A percentile compares a stretch with the other conserved stretches of the same genome.
These are phyloP conservation scores for Oryzias javanicus DNA, from an alignment of 2,113 vertebrate genomes.

Conservation along the genomic window DNA sequence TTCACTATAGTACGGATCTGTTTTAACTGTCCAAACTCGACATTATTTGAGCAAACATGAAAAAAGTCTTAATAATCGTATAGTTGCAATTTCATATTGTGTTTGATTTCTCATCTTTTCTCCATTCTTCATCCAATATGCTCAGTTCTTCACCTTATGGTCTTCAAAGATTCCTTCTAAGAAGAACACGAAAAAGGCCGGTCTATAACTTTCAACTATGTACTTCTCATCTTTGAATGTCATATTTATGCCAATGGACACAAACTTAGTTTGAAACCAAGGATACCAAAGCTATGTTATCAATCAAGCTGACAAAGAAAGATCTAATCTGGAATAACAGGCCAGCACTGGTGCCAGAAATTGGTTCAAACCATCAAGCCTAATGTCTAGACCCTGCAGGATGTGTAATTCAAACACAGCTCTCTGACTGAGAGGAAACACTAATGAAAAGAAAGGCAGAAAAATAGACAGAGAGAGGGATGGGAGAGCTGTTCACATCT, in stretches of 20 bases:
- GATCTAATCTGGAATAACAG: conserved; percentile 60
- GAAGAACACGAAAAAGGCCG: not conserved
- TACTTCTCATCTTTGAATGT: conserved; percentile 14
- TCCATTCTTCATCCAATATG: not conserved
- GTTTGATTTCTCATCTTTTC: too few species aligned
- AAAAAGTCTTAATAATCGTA: too few species aligned
- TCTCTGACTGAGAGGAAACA: conserved; percentile 84
- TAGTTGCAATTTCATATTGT: too few species aligned
- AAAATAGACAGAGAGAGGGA: conserved; percentile 65
- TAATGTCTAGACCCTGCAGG: conserved; percentile 74
- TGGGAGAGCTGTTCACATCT: conserved; percentile 83
- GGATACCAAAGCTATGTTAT: conserved; percentile 41
- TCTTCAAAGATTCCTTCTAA: not conserved
- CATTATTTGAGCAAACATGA: too few species aligned
- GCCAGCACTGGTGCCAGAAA: conserved; percentile 56
- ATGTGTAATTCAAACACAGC: conserved; percentile 86
- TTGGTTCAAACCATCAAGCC: conserved; percentile 53
- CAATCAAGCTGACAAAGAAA: conserved; percentile 49
- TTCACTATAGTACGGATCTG: too few species aligned
- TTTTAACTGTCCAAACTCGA: too few species aligned
- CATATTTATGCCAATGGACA: conserved; percentile 23
- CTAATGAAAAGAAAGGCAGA: conserved; percentile 62
- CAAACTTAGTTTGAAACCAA: conserved; percentile 36
- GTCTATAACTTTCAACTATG: conserved; percentile 7
- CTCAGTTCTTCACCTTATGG: not conserved